These are phyloP conservation scores for Apodemus speciosus DNA, from an alignment of 2,113 vertebrate species.

Conservation along the genomic window DNA sequence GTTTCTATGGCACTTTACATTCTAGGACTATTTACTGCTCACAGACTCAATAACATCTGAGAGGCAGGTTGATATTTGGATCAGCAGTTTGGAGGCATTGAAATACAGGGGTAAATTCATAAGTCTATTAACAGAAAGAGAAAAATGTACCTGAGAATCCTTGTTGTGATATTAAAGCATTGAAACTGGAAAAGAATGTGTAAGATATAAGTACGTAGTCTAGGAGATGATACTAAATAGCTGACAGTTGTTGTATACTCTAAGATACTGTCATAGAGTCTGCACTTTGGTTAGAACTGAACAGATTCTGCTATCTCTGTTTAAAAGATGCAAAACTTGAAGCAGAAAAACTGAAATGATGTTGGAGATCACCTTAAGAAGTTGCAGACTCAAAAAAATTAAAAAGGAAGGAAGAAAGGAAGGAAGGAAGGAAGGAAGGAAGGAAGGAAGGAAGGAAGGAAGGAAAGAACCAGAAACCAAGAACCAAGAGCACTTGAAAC, in stretches of 20 bases:
- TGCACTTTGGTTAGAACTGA: not conserved
- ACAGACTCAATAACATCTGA: not conserved
- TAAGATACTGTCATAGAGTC: not conserved
- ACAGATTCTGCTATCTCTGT: not conserved
- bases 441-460: too few species aligned
- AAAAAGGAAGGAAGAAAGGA: not conserved
- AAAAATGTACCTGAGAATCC: not conserved
- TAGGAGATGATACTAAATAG: not conserved
- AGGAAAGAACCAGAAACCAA: too few species aligned
- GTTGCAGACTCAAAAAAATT: not conserved
- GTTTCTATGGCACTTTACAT: not conserved
- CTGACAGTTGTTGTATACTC: not conserved
- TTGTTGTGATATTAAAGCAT: not conserved
- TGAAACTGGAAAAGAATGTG: not conserved
- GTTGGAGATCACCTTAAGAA: not conserved
- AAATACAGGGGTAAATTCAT: not conserved
- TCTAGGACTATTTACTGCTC: not conserved
- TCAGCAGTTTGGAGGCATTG: not conserved
- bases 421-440: too few species aligned
- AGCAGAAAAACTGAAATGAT: not conserved
- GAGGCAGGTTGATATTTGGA: not conserved
- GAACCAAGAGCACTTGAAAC: not conserved
- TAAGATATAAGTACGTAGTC: not conserved
- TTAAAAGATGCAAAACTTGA: conserved; percentile 5
- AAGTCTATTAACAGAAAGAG: not conserved